These are phyloP conservation scores for Calcarius ornatus DNA, from an alignment of 2,113 vertebrate species.

Conservation along the genomic window DNA sequence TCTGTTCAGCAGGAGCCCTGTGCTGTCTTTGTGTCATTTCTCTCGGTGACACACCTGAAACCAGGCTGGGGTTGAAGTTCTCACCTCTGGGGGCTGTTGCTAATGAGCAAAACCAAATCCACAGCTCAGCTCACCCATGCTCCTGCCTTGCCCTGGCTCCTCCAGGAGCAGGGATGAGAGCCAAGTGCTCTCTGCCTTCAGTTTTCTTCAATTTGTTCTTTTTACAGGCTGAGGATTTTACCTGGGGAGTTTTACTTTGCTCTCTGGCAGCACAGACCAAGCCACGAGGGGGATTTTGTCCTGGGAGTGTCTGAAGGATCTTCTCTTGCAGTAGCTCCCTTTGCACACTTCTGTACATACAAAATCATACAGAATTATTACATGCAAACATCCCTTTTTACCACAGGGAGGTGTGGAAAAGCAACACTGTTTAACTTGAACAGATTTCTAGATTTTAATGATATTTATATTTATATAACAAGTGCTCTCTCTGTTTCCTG, in stretches of 20 bases:
- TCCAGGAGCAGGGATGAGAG: neutral
- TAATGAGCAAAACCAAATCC: neutral
- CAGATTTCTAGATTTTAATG: neutral
- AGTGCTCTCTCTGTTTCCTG: neutral
- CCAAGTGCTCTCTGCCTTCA: neutral
- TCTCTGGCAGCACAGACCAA: neutral
- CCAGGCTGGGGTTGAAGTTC: neutral
- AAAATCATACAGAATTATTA: neutral
- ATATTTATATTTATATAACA: neutral
- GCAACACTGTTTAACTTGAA: neutral
- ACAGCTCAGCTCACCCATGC: neutral
- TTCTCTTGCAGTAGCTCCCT: neutral
- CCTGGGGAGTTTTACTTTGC: neutral
- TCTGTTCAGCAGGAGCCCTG: neutral
- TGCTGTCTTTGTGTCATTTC: neutral
- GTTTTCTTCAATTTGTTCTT: neutral
- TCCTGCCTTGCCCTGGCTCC: neutral
- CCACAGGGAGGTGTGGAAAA: neutral
- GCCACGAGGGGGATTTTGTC: neutral
- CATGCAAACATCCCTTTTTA: neutral
- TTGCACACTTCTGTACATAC: neutral
- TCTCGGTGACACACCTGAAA: neutral
- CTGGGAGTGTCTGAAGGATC: neutral
- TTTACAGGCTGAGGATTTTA: neutral
- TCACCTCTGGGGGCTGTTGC: neutral